These are phyloP conservation scores for Lysandra bellargus DNA, from an alignment of 2,888 invertebrate species.

Conservation along the genomic window DNA sequence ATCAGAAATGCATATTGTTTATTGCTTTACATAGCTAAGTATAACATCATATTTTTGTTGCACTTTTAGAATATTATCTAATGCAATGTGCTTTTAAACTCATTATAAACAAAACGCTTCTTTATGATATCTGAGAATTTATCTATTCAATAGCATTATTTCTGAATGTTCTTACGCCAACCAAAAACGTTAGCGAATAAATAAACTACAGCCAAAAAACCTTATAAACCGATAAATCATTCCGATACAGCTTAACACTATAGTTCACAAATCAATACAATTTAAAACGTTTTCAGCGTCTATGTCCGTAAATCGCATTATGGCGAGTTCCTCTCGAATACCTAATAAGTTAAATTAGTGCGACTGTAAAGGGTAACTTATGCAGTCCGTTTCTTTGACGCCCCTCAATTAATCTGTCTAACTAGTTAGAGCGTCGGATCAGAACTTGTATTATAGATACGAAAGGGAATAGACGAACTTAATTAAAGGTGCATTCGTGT, in stretches of 20 bases:
- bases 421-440: slow-evolving; percentile 4
- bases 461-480: not conserved
- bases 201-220: no score
- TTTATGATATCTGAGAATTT: no score
- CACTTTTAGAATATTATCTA: no score
- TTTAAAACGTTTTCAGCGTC: slow-evolving; percentile 18
- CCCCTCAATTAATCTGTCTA: slow-evolving; percentile 28
- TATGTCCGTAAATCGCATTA: slow-evolving; percentile 22
- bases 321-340: slow-evolving; percentile 4
- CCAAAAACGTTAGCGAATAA: no score
- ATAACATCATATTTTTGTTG: no score
- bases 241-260: not conserved
- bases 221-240: not conserved
- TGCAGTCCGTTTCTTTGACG: slow-evolving; percentile 28
- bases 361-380: slow-evolving; percentile 20
- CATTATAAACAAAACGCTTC: no score
- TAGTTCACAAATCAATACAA: not conserved
- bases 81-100: no score
- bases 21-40: no score
- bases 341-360: slow-evolving; percentile 25
- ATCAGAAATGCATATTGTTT: no score
- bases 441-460: not conserved
- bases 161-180: no score
- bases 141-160: no score
- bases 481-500: not conserved